These are phyloP conservation scores for Polyommatus icarus DNA, from an alignment of 2,888 invertebrate genomes.

Conservation along the genomic window DNA sequence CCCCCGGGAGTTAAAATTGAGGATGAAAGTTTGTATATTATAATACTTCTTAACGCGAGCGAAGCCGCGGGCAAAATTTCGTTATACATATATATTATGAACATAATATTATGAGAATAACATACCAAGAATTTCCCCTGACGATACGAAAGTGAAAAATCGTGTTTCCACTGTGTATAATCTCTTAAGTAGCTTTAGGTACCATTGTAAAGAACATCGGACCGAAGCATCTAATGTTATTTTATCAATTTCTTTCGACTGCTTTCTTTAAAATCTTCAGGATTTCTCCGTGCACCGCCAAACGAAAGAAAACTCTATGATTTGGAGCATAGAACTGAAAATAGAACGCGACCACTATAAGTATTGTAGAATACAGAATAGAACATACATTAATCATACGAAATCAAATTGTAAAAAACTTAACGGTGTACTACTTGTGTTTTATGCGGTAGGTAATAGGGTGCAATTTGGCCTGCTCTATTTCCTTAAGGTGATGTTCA, in stretches of 20 bases:
- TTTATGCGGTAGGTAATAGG: conserved; percentile 44
- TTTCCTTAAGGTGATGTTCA: conserved; percentile 56
- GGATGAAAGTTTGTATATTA: too few relatives aligned
- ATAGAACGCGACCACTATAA: conserved; percentile 37
- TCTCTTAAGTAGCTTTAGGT: conserved; percentile 3
- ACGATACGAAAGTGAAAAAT: not conserved
- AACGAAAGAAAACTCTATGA: conserved; percentile 40
- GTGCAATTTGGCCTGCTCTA: conserved; percentile 44
- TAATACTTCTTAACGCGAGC: too few relatives aligned
- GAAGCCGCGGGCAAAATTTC: too few relatives aligned
- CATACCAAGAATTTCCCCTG: not conserved
- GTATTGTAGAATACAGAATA: conserved; percentile 52
- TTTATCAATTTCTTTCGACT: conserved; percentile 63
- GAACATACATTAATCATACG: conserved; percentile 75
- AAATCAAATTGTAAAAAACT: conserved; percentile 73
- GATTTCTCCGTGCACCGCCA: conserved; percentile 40
- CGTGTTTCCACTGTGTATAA: conserved; percentile 1
- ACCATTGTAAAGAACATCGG: conserved; percentile 37
- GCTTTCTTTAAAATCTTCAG: conserved; percentile 59
- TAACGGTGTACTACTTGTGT: conserved; percentile 43
- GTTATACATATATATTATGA: too few relatives aligned
- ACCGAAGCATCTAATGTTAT: conserved; percentile 63
- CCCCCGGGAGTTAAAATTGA: too few relatives aligned
- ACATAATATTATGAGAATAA: not conserved
- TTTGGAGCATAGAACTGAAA: conserved; percentile 42